These are phyloP conservation scores for Pelochelys cantorii DNA, from an alignment of 2,797 vertebrate species.

Conservation along the genomic window DNA sequence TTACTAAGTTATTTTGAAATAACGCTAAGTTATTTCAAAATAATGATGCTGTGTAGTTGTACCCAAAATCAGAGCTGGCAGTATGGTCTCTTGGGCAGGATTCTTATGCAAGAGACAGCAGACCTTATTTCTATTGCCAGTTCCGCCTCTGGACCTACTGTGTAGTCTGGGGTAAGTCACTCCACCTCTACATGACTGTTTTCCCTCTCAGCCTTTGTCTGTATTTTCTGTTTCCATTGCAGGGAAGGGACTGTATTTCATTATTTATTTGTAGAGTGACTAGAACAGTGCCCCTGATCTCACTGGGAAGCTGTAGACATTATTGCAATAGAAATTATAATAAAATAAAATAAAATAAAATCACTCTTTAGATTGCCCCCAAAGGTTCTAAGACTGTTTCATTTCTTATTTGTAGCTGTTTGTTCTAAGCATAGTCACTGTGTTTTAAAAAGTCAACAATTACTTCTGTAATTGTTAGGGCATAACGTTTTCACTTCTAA, in stretches of 20 bases:
- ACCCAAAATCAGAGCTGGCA: too few relatives aligned
- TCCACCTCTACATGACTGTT: not conserved
- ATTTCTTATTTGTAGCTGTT: not conserved
- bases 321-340: not conserved
- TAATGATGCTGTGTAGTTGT: too few relatives aligned
- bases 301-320: not conserved
- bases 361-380: not conserved
- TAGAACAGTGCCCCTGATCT: not conserved
- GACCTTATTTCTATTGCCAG: not conserved
- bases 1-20: too few relatives aligned
- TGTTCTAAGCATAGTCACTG: not conserved
- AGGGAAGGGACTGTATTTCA: not conserved
- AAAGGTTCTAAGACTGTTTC: not conserved
- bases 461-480: not conserved
- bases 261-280: not conserved
- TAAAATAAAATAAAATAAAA: not conserved
- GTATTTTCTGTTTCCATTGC: not conserved
- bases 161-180: not conserved
- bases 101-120: not conserved
- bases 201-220: fast-evolving
- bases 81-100: not conserved
- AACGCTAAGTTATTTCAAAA: too few relatives aligned
- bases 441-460: not conserved
- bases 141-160: not conserved
- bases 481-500: not conserved